phyloP scores from a whole-genome alignment of 2,113 vertebrate species.

The Colinus virginianus region DNA sequence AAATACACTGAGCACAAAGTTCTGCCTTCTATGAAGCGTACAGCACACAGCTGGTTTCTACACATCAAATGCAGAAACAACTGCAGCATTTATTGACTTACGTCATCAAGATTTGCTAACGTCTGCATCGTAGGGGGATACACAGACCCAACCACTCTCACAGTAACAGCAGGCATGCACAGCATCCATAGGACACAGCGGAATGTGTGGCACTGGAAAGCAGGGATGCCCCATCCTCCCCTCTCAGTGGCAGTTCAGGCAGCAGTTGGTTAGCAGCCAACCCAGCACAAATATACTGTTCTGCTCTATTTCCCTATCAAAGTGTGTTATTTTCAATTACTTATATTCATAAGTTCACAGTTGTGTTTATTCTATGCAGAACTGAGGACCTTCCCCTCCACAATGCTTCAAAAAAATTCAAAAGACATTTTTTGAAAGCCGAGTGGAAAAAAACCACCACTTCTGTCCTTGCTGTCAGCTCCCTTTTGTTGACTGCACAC shows the following conservation, averaged over 20 bases:
- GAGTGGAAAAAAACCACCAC: accelerated
- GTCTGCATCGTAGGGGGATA: background rate
- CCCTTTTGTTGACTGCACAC: background rate
- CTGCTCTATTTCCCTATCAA: background rate
- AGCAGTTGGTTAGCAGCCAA: background rate
- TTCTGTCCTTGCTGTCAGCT: background rate
- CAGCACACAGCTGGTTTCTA: accelerated
- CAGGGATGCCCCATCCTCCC: background rate
- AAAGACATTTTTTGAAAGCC: background rate
- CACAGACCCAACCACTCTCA: background rate
- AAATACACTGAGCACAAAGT: accelerated
- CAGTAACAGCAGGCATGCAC: accelerated
- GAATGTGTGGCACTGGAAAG: accelerated
- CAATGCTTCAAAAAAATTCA: accelerated
- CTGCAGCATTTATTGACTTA: background rate
- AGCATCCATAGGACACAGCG: background rate
- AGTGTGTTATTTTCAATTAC: accelerated
- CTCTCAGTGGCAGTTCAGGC: background rate
- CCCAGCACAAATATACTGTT: accelerated
- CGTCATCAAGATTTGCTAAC: background rate
- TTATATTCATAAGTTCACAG: background rate
- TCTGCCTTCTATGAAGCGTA: background rate
- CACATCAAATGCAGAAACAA: background rate
- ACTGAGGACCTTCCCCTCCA: background rate
- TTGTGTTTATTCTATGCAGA: background rate